Conservation (phyloP, 2,113 vertebrate species). For the Epinephelus fuscoguttatus region DNA sequence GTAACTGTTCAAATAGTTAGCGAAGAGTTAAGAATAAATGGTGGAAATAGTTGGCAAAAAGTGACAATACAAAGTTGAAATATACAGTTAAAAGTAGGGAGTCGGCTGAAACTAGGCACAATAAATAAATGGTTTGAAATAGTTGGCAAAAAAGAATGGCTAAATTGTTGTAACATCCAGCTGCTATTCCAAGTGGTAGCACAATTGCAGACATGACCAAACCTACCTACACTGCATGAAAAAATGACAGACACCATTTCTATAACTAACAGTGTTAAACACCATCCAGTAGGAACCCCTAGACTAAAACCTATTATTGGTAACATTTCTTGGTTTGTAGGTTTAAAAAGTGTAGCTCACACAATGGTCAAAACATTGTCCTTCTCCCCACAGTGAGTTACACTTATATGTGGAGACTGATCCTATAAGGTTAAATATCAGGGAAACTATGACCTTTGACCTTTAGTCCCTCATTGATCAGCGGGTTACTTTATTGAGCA, state of each 20-base stretch:
- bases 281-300: neutral
- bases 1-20: neutral
- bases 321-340: neutral
- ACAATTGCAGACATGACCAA: neutral
- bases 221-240: neutral
- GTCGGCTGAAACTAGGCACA: neutral
- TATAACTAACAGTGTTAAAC: neutral
- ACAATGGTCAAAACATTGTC: neutral
- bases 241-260: neutral
- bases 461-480: neutral
- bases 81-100: too few relatives aligned
- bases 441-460: slow-evolving; percentile 17
- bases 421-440: slow-evolving; percentile 16
- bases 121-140: neutral
- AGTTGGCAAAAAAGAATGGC: neutral
- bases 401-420: slow-evolving; percentile 3
- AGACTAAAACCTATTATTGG: neutral
- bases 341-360: neutral
- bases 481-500: neutral
- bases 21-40: neutral
- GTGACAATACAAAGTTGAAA: too few relatives aligned
- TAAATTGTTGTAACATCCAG: neutral
- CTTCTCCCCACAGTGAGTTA: too few relatives aligned
- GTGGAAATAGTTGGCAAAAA: too few relatives aligned
- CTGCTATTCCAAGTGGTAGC: neutral